Conservation (phyloP, 2,113 vertebrate species). For the Pantherophis guttatus region DNA sequence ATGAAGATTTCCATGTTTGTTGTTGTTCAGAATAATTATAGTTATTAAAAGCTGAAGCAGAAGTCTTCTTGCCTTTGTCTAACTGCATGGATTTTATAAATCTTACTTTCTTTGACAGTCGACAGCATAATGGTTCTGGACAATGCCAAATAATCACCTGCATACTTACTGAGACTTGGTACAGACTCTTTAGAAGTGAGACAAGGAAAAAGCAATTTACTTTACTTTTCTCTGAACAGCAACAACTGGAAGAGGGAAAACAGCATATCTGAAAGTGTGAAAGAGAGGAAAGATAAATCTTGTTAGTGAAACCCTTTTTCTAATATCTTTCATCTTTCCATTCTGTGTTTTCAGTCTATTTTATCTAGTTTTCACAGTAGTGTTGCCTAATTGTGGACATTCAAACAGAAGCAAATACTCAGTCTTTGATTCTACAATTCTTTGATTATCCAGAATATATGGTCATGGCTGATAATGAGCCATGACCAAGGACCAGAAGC, state of each 20-base stretch:
- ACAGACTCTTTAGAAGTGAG: conserved; percentile 50
- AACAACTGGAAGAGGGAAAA: conserved; percentile 57
- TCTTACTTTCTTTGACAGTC: conserved; percentile 59
- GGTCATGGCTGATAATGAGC: no score
- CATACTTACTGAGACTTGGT: conserved; percentile 49
- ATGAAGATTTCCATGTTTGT: conserved; percentile 58
- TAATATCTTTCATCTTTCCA: conserved; percentile 20
- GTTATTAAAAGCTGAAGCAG: conserved; percentile 61
- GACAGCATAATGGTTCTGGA: conserved; percentile 60
- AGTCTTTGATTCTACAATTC: background rate
- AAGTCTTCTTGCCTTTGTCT: conserved; percentile 62
- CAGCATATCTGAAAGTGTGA: background rate
- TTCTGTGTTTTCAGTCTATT: conserved; percentile 30
- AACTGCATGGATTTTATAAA: conserved; percentile 64
- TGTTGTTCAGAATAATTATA: conserved; percentile 43
- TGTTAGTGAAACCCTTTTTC: conserved; percentile 42
- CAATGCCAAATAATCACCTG: conserved; percentile 67
- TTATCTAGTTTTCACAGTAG: conserved; percentile 23
- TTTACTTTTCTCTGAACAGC: conserved; percentile 50
- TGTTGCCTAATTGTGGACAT: conserved; percentile 29
- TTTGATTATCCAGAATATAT: background rate
- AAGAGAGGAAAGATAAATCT: conserved; percentile 47
- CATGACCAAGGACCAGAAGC: no score
- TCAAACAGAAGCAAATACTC: background rate
- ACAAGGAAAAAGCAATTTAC: conserved; percentile 58